Base-by-base conservation (phyloP, 2,888 invertebrate species). In the Leucania comma region DNA sequence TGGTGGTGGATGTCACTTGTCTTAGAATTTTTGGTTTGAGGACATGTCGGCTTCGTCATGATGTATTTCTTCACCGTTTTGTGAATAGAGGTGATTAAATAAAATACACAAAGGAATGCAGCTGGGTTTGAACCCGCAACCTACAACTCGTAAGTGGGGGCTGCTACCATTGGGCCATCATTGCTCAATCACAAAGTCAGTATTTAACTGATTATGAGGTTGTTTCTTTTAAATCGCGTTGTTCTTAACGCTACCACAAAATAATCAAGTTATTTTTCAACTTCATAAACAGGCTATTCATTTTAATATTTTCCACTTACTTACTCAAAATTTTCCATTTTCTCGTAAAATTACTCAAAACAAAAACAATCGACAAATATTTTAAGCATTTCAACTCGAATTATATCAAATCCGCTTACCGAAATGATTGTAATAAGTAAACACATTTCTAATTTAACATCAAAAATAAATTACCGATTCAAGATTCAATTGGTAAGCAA, bases 401-500 rank as follows among this genome's bases (percentile, higher is more conserved):
- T 56, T n/a, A 54, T 29, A 54, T 29, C 46, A 32, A 65, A 70
- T 80, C 53, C 22, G 61, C 51, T 56, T 35, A 63, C 20, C 8
- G 51, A 68, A 54, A 72, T 77, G 58, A 68, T 63, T 58, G 71
- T 69, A 59, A 46, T 32, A 63, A 68, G 81, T 87, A 87, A 89
- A 90, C 89, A 89, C 84, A 78, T 90, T 89, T 90, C 90, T 89
- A 91, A 93, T 91, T 88, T 89, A 84, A 88, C 89, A 92, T 92
- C 88, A 93, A 92, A 93, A 91, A 91, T 92, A 92, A 92, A 92
- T 92, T 92, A 91, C 89, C 77, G 87, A 86, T 83, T 88, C 86
- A 87, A 90, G 90, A 93, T 93, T 91, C 93, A 94, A 94, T 94
- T 93, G 90, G 91, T 90, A 90, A 89, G 89, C 86, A 87, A 88